Percentiles rank a stretch among this genome's conserved stretches.
These are phyloP conservation scores for Napeogenes inachia DNA, from an alignment of 2,888 invertebrate species.

Conservation along the genomic window DNA sequence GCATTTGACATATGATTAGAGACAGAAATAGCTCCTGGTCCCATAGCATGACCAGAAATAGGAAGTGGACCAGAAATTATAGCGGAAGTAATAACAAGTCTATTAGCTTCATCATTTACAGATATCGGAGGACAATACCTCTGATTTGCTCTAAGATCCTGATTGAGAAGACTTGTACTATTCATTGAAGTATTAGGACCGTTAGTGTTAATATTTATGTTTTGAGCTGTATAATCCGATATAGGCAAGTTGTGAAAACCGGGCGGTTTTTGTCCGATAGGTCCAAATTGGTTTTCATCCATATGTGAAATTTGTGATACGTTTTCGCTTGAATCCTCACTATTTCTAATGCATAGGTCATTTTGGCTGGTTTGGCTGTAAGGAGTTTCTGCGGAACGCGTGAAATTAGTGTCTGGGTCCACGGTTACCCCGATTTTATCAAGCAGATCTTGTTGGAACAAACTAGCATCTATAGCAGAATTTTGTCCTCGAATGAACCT, in stretches of 20 bases:
- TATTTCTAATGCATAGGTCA: slow-evolving; percentile 7
- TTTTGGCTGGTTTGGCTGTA: slow-evolving; percentile 10
- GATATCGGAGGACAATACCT: slow-evolving; percentile 1
- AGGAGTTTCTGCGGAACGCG: slow-evolving; percentile 7
- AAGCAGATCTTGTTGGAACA: slow-evolving; percentile 26
- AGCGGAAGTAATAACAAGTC: slow-evolving; percentile 2
- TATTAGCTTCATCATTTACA: background rate
- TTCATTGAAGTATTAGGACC: background rate
- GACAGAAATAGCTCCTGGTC: background rate
- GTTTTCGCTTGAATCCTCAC: slow-evolving; percentile 8
- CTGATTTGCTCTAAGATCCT: background rate
- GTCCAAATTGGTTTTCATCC: slow-evolving; percentile 12
- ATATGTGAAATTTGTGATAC: background rate
- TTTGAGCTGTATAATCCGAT: background rate
- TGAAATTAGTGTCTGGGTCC: slow-evolving; percentile 17
- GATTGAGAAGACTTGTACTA: background rate
- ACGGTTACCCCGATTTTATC: slow-evolving; percentile 14
- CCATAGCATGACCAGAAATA: background rate
- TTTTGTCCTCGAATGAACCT: slow-evolving; percentile 39
- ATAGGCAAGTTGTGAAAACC: background rate
- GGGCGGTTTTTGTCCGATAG: slow-evolving; percentile 16
- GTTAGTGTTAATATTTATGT: background rate
- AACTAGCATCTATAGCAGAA: slow-evolving; percentile 23
- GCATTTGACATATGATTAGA: background rate
- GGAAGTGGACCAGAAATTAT: background rate